A percentile compares a stretch with the other conserved stretches of the same genome.
These are phyloP conservation scores for Galendromus occidentalis DNA, from an alignment of 1,140 invertebrate species.

Conservation along the genomic window DNA sequence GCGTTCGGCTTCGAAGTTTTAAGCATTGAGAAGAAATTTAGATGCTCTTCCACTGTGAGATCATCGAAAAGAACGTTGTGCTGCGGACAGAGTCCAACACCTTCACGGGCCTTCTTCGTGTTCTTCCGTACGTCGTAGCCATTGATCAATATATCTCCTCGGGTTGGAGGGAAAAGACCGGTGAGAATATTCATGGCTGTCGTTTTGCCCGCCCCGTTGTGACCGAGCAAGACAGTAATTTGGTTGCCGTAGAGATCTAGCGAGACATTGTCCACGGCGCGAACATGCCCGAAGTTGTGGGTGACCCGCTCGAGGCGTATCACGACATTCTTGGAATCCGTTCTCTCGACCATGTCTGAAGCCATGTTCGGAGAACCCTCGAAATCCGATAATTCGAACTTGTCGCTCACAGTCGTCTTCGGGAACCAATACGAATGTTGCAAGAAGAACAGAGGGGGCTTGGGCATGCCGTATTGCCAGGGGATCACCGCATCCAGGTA, in stretches of 20 bases:
- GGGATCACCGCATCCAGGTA: neutral
- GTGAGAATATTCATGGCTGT: constrained; percentile 35
- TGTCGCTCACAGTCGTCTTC: neutral
- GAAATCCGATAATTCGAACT: neutral
- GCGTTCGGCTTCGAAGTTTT: neutral
- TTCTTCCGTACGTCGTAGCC: constrained; percentile 40
- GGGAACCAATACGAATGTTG: neutral
- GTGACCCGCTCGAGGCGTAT: neutral
- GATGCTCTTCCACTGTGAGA: constrained; percentile 30
- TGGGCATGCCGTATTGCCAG: constrained; percentile 2
- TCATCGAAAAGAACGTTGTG: constrained; percentile 23
- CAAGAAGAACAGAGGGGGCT: neutral
- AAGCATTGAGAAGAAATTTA: constrained; percentile 26
- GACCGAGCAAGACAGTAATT: constrained; percentile 36
- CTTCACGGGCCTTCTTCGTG: constrained; percentile 15
- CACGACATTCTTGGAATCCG: neutral
- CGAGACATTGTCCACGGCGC: constrained; percentile 46
- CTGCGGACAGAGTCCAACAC: constrained; percentile 16
- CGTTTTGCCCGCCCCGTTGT: constrained; percentile 40
- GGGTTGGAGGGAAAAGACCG: constrained; percentile 37
- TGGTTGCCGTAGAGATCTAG: constrained; percentile 42
- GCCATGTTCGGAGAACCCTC: neutral
- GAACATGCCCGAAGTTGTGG: neutral
- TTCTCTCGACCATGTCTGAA: neutral
- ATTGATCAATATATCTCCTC: constrained; percentile 44